phyloP scores from a whole-genome alignment of 1,140 invertebrate species.

The Aporrectodea caliginosa region DNA sequence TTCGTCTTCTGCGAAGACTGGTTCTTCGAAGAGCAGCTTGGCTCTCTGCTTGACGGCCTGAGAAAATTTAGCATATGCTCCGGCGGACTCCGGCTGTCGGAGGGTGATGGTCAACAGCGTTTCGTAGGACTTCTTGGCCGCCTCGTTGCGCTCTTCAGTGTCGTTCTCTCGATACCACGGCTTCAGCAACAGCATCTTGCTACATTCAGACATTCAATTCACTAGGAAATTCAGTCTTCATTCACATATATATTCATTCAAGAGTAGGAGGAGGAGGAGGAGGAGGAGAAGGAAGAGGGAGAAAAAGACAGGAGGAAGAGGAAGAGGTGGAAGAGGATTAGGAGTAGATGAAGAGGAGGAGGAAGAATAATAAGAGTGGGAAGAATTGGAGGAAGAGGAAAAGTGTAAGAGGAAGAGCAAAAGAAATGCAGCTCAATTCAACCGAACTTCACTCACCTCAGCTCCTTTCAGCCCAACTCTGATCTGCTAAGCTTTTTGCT shows the following conservation, averaged over 20 bases:
- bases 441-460: too few relatives aligned
- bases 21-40: slow-evolving; percentile 73
- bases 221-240: too few relatives aligned
- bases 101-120: slow-evolving; percentile 84
- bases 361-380: not conserved
- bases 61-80: slow-evolving; percentile 62
- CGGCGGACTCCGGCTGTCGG: slow-evolving; percentile 66
- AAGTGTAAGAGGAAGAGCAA: too few relatives aligned
- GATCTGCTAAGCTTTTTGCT: too few relatives aligned
- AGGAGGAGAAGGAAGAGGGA: not conserved
- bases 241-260: too few relatives aligned
- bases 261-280: too few relatives aligned
- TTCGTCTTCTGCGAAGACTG: slow-evolving; percentile 56
- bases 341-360: not conserved
- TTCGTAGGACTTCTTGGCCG: slow-evolving; percentile 81
- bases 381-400: too few relatives aligned
- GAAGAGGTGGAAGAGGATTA: not conserved
- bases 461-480: too few relatives aligned
- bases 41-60: slow-evolving; percentile 74
- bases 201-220: slow-evolving; percentile 4
- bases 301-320: not conserved
- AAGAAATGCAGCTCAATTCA: too few relatives aligned
- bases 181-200: slow-evolving; percentile 53
- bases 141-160: slow-evolving; percentile 72
- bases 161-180: slow-evolving; percentile 77